Conservation (phyloP, 2,797 vertebrate species). For the Pelodytes ibericus region DNA sequence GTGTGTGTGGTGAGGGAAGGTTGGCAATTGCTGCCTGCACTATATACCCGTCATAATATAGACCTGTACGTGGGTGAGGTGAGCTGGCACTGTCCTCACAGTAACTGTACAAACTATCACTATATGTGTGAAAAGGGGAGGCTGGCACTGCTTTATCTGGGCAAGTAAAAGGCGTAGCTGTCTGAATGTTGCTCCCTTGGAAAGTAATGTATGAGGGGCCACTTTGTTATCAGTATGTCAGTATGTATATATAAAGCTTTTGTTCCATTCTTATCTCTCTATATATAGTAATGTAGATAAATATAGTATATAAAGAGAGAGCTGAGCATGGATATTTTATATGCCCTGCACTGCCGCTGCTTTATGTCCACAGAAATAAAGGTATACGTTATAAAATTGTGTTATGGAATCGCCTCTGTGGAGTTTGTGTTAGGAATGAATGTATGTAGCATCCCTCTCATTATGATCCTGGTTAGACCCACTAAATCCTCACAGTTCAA, state of each 20-base stretch:
- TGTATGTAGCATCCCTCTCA: too few species aligned
- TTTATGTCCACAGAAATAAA: conserved; percentile 44
- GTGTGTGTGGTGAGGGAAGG: background rate
- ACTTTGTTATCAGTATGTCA: background rate
- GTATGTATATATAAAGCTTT: conserved; percentile 29
- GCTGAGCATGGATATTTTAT: conserved; percentile 18
- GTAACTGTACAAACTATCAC: background rate
- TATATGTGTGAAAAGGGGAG: background rate
- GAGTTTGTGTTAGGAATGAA: background rate
- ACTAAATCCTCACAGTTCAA: too few species aligned
- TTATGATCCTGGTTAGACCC: too few species aligned
- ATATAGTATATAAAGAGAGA: conserved; percentile 19
- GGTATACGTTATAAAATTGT: background rate
- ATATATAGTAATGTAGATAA: conserved; percentile 27
- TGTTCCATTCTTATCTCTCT: conserved; percentile 18
- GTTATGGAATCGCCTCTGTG: background rate
- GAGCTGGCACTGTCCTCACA: background rate
- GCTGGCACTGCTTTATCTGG: background rate
- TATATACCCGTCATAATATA: background rate
- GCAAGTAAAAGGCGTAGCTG: background rate
- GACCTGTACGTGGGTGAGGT: background rate
- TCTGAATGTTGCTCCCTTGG: background rate
- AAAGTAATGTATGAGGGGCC: background rate
- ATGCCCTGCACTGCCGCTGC: conserved; percentile 13
- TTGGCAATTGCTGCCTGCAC: background rate